Conservation (phyloP, 2,797 vertebrate species). For the Clarias pachynema region DNA sequence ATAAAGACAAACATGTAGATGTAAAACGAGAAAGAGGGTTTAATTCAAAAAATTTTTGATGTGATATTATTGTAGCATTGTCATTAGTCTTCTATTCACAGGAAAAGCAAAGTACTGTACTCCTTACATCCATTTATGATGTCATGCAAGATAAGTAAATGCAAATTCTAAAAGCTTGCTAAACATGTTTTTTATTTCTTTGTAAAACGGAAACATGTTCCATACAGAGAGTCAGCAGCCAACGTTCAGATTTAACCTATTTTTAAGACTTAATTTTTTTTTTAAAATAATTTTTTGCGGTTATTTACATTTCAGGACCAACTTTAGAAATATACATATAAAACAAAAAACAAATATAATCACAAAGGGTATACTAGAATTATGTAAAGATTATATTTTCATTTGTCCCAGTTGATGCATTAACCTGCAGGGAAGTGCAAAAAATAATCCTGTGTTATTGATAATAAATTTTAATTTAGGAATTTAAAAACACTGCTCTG, state of each 20-base stretch:
- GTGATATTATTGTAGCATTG: not conserved
- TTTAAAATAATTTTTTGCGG: not conserved
- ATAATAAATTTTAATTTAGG: not conserved
- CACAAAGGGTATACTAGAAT: not conserved
- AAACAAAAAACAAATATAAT: not conserved
- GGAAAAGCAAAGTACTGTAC: not conserved
- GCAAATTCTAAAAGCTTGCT: not conserved
- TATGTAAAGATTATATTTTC: not conserved
- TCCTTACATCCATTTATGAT: not conserved
- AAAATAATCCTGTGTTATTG: not conserved
- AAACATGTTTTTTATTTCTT: not conserved
- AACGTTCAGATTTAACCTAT: too few species aligned
- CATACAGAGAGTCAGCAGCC: too few species aligned
- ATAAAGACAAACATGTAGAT: not conserved
- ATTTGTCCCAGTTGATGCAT: not conserved
- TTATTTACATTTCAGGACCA: not conserved
- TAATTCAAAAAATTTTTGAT: not conserved
- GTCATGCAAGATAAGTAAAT: not conserved
- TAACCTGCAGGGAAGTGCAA: not conserved
- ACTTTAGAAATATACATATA: not conserved
- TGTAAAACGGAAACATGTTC: not conserved
- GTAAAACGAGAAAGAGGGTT: not conserved
- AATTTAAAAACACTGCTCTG: conserved; percentile 2
- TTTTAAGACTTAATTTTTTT: not conserved
- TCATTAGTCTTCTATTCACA: not conserved